Conservation (phyloP, 2,113 vertebrate species). For the Cyphotilapia sp. region DNA sequence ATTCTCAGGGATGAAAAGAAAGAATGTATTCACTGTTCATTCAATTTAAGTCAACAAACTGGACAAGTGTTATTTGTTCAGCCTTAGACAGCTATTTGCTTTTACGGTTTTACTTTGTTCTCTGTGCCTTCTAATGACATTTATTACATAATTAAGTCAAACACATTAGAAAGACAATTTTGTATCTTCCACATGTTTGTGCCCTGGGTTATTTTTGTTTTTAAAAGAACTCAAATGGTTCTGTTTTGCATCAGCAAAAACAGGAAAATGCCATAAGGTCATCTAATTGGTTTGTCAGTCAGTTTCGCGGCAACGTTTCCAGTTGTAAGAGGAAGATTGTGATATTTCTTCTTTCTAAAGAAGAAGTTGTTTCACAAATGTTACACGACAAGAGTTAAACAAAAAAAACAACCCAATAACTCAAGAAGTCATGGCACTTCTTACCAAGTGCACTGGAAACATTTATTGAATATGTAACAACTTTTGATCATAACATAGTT, state of each 20-base stretch:
- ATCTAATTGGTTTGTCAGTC: accelerated
- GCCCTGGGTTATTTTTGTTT: background rate
- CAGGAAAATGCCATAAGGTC: background rate
- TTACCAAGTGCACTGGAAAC: background rate
- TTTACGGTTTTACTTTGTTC: background rate
- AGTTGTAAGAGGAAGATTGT: background rate
- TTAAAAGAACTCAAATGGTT: background rate
- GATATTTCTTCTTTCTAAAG: background rate
- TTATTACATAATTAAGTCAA: background rate
- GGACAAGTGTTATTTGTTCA: background rate
- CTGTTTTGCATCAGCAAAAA: background rate
- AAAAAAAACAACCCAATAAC: background rate
- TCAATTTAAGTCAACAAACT: background rate
- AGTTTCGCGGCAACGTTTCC: background rate
- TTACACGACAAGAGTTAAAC: background rate
- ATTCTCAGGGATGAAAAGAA: constrained; percentile 17
- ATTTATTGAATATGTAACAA: background rate
- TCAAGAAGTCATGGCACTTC: background rate
- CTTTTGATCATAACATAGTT: background rate
- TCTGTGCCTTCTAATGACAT: background rate
- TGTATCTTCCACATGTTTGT: background rate
- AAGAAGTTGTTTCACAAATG: background rate
- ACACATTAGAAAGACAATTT: background rate
- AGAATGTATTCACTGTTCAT: background rate
- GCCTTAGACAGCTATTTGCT: background rate